Base-by-base conservation (phyloP, 2,888 invertebrate species). In the Ochropleura leucogaster region DNA sequence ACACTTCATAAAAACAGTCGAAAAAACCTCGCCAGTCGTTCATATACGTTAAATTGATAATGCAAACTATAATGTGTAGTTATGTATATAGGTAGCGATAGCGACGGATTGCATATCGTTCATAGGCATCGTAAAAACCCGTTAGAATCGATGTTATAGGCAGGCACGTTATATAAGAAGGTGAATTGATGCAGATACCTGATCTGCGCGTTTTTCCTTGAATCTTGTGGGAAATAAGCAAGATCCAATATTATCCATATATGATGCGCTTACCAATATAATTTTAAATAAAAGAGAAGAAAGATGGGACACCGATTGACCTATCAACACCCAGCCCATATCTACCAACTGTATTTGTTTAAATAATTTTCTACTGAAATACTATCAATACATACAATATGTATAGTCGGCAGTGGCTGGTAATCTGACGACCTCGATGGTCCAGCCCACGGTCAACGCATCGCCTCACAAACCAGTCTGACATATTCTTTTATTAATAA, bases 401-500 rank as follows among this genome's bases (percentile, higher is more conserved):
- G 3, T 59, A 16, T 18, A 60, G 46, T 44, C n/a, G 40, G 40
- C n/a, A 60, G 51, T 66, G 55, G 64, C 60, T 53, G 40, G 49
- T 70, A 63, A 74, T 83, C 40, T 46, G 64, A 57, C 60, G 81
- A 68, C 82, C 84, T 82, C 76, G 62, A 71, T 81, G 63, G 81
- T 72, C 59, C 47, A 70, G 69, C 68, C 60, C 74, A 81, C 62
- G 81, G 81, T 59, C 68, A 74, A 55, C 70, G 75, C 65, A 71
- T 84, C 74, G 80, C 30, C 68, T 59, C 44, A n/a, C 46, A 84
- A 76, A 84, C 81, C 69, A 44, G 81, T 84, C 67, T 63, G 46
- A 44, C 44, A 46, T 80, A 72, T 64, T 70, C 42, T 74, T 81
- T 73, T 74, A 68, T 74, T 68, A 71, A 74, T 75, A 81, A 65